Evolutionary conservation across 2,113 vertebrate species (phyloP).

Genomic region (Scomber scombrus): DNA sequence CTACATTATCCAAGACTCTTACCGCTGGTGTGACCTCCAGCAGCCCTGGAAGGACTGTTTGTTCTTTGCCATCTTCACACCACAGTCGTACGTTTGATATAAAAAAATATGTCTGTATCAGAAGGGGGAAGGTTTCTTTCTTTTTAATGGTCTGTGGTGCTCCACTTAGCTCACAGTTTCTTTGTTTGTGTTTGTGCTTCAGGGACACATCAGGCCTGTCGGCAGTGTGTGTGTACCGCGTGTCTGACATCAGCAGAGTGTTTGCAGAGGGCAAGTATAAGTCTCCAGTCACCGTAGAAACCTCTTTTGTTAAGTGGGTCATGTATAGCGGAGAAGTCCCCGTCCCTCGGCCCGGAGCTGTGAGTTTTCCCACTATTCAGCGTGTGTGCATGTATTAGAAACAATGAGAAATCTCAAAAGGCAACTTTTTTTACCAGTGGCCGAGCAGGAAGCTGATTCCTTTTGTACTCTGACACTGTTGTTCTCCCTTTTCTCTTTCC

Average conservation of each 20-base stretch:
- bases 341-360: slow-evolving; percentile 85
- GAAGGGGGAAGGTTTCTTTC: background rate
- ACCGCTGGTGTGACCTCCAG: slow-evolving; percentile 76
- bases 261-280: slow-evolving; percentile 87
- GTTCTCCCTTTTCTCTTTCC: slow-evolving; percentile 41
- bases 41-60: slow-evolving; percentile 78
- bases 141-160: slow-evolving; percentile 24
- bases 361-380: slow-evolving; percentile 75
- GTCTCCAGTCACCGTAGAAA: slow-evolving; percentile 73
- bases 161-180: slow-evolving; percentile 19
- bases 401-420: slow-evolving; percentile 38
- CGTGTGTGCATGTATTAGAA: slow-evolving; percentile 29
- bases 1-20: slow-evolving; percentile 85
- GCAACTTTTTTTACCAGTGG: slow-evolving; percentile 28
- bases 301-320: slow-evolving; percentile 83
- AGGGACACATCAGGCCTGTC: slow-evolving; percentile 83
- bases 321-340: slow-evolving; percentile 83
- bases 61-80: slow-evolving; percentile 86
- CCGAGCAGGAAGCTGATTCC: slow-evolving; percentile 47
- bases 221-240: slow-evolving; percentile 80
- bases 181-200: slow-evolving; percentile 38
- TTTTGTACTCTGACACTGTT: slow-evolving; percentile 48
- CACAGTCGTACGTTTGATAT: slow-evolving; percentile 81
- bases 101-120: background rate
- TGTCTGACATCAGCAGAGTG: slow-evolving; percentile 75